Evolutionary conservation across 2,888 invertebrate species (phyloP), one percentile per base, ranked within the genome.

Genomic region (Synanthedon myopaeformis): DNA sequence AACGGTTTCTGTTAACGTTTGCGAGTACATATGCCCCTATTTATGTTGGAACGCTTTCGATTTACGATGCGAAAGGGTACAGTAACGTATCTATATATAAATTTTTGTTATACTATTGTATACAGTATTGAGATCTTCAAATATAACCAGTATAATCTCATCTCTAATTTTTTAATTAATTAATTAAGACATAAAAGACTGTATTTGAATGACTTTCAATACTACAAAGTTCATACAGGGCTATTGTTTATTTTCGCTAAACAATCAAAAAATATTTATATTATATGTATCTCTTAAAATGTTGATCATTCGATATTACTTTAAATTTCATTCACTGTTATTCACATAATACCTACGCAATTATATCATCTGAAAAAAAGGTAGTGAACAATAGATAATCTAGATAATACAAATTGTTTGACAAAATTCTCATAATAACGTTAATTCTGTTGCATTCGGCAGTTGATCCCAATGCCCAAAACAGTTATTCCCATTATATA

Each of bases 351-450:
- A 42, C 42, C 42, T 42, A 45, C 28, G 45, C 13, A 45, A 45
- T 45, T 45, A 14, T 45, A 3, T 45, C 6, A 6, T 45, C 45
- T 45, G 6, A 35, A 35, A 35, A 35, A 35, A 35, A 45, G 42
- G 13, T 45, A 45, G 11, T 6, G 45, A 45, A 45, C 45, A 45
- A 45, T 45, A 14, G 45, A 14, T 45, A n/a, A 45, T 56, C 45
- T 45, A 14, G n/a, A 45, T 45, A 45, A 13, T 55, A 55, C 60
- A 63, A 61, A 66, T 67, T 70, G 65, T 68, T 60, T 62, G 66
- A 48, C 53, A 58, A 55, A 61, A 61, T 70, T 72, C 72, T 69
- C 71, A 73, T 74, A 69, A 71, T 73, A 59, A 71, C 70, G 69
- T 71, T 67, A 71, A 73, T 72, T 70, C 63, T 60, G 59, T 60